Evolutionary conservation across 2,113 vertebrate genomes (phyloP).

Genomic region (Puma concolor): DNA sequence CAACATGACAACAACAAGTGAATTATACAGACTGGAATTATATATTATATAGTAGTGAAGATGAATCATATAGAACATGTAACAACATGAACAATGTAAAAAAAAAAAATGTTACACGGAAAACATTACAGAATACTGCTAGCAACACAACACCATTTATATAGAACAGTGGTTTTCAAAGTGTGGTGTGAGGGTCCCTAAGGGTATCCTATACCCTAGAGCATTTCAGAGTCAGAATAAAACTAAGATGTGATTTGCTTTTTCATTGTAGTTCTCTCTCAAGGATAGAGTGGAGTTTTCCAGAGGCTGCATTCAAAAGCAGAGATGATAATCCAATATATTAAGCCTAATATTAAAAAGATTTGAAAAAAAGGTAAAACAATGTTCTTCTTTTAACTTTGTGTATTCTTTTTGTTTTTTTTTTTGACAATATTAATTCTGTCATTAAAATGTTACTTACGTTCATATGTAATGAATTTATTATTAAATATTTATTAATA

Average conservation of each 20-base stretch:
- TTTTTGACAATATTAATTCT: background rate
- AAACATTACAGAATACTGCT: background rate
- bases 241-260: background rate
- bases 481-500: background rate
- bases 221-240: background rate
- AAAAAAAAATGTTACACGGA: background rate
- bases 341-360: slow-evolving; percentile 6
- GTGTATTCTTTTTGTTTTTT: background rate
- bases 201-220: background rate
- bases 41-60: background rate
- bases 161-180: background rate
- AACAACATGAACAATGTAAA: background rate
- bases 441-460: slow-evolving; percentile 20
- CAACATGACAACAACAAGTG: background rate
- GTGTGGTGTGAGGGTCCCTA: background rate
- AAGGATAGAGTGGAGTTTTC: background rate
- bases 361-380: background rate
- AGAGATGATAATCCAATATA: background rate
- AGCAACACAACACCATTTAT: background rate
- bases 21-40: background rate
- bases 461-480: background rate
- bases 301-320: background rate
- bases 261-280: background rate
- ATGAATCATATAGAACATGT: background rate
- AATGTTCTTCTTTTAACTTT: background rate